These are phyloP conservation scores for Dermatemys mawii DNA, from an alignment of 2,113 vertebrate genomes.

Conservation along the genomic window DNA sequence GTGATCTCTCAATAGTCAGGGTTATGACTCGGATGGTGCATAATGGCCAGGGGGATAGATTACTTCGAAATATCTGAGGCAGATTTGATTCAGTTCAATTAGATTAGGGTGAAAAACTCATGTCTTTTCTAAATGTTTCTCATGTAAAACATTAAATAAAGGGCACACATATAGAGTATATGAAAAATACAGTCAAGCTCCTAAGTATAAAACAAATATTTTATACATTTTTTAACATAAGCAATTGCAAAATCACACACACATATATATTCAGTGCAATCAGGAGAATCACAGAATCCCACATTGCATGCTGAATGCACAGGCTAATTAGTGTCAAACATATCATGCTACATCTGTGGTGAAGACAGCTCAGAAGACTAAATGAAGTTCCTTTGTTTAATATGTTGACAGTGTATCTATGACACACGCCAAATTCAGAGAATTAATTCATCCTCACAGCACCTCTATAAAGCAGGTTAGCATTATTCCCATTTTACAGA, in stretches of 20 bases:
- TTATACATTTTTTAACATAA: conserved; percentile 5
- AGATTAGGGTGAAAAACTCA: neutral
- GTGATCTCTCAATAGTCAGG: neutral
- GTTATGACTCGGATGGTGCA: neutral
- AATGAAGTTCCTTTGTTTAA: neutral
- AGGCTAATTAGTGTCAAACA: neutral
- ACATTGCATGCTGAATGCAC: neutral
- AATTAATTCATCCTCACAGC: neutral
- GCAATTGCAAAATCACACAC: conserved; percentile 24
- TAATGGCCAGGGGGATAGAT: neutral
- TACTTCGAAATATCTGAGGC: neutral
- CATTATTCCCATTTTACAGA: neutral
- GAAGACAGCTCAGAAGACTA: neutral
- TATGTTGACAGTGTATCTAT: neutral
- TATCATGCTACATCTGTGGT: neutral
- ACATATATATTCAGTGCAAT: conserved; percentile 40
- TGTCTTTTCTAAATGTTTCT: conserved; percentile 1
- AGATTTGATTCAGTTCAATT: neutral
- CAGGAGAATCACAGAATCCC: conserved; percentile 24
- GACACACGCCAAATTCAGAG: neutral
- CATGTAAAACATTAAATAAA: neutral
- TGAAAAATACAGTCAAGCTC: neutral
- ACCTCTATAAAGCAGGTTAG: neutral
- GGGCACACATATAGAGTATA: neutral
- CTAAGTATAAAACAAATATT: conserved; percentile 26